phyloP scores from a whole-genome alignment of 2,797 vertebrate genomes.

The Melanotaenia trifasciata region DNA sequence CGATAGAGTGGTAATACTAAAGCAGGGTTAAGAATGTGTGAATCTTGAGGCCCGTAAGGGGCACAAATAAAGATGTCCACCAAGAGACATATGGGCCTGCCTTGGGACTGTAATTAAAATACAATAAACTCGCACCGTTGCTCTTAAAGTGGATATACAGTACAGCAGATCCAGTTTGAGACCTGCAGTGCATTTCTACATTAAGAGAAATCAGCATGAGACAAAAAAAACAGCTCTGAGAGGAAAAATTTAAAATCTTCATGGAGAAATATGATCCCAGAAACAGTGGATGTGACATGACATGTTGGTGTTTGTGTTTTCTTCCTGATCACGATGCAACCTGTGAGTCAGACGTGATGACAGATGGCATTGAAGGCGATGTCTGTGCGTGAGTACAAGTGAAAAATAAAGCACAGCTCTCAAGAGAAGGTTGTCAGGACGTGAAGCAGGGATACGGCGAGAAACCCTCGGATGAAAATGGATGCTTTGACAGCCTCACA shows the following conservation, averaged over 20 bases:
- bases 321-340: slow-evolving; percentile 8
- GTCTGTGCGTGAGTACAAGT: neutral
- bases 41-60: neutral
- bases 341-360: slow-evolving; percentile 13
- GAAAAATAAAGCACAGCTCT: neutral
- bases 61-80: slow-evolving; percentile 15
- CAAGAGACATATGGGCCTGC: slow-evolving; percentile 9
- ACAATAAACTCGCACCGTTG: slow-evolving; percentile 16
- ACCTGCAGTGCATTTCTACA: slow-evolving; percentile 8
- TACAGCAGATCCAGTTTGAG: neutral
- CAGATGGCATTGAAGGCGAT: neutral
- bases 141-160: slow-evolving; percentile 4
- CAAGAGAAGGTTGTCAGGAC: neutral
- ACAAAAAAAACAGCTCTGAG: no score
- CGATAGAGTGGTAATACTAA: slow-evolving; percentile 1
- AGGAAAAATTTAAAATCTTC: neutral
- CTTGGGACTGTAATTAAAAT: slow-evolving; percentile 18
- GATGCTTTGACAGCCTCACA: slow-evolving; percentile 15
- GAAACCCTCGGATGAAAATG: neutral
- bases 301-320: slow-evolving; percentile 3
- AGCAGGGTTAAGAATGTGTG: slow-evolving; percentile 5
- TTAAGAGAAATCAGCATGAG: slow-evolving; percentile 2
- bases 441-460: neutral
- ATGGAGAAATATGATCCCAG: neutral
- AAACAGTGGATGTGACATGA: neutral